Conservation (phyloP, 2,888 invertebrate species). For the Eucriotettix oculatus region DNA sequence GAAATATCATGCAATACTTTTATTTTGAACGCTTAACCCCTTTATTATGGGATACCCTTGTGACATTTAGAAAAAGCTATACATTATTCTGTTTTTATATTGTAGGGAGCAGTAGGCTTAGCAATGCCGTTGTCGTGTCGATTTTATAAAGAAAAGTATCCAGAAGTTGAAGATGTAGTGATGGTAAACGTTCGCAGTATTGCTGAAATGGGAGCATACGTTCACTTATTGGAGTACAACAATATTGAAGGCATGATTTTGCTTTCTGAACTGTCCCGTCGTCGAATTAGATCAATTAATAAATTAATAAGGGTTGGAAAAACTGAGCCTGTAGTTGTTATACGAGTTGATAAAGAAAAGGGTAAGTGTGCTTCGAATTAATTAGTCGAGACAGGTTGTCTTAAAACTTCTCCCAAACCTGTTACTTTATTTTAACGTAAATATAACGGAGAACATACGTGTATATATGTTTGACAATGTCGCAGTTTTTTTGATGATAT, state of each 20-base stretch:
- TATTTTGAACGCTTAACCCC: too few relatives aligned
- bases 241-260: constrained; percentile 99
- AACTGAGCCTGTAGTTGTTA: constrained; percentile 97
- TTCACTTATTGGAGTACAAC: constrained; percentile 93
- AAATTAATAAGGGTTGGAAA: constrained; percentile 97
- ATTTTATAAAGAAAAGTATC: constrained; percentile 94
- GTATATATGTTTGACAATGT: too few relatives aligned
- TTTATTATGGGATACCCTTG: too few relatives aligned
- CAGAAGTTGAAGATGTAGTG: constrained; percentile 97
- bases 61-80: too few relatives aligned
- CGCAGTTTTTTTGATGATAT: too few relatives aligned
- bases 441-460: too few relatives aligned
- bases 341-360: constrained; percentile 98
- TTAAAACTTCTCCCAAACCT: too few relatives aligned
- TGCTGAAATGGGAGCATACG: constrained; percentile 99
- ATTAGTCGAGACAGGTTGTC: too few relatives aligned
- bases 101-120: too few relatives aligned
- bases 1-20: too few relatives aligned
- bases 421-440: too few relatives aligned
- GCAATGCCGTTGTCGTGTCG: constrained; percentile 81
- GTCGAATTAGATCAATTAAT: constrained; percentile 98
- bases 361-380: constrained; percentile 33
- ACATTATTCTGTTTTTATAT: too few relatives aligned
- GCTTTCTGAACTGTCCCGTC: constrained; percentile 89
- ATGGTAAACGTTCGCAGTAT: constrained; percentile 98